Evolutionary conservation across 2,113 vertebrate species (phyloP), one percentile per base, ranked within the genome.

Genomic region (Sander vitreus): DNA sequence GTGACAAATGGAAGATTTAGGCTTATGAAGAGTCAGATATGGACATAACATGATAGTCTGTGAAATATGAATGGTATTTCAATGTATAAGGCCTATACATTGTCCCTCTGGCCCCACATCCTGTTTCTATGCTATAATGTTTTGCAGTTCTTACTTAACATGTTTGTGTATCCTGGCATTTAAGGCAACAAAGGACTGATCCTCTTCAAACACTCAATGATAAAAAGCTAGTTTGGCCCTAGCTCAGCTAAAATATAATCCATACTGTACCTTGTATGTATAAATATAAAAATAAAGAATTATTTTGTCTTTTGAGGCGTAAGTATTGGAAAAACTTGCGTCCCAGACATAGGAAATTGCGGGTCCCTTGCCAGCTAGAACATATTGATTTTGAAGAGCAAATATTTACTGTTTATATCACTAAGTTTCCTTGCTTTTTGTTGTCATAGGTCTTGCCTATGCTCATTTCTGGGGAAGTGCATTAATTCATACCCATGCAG

Each of bases 381-480:
- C 39, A 57, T 67, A 81, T 55, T 66, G 71, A 71, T 80, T 50
- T 30, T 43, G 4, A 39, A 36, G 13, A 27, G 50, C 14, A 55
- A 68, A 63, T 58, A 25, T 65, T 65, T 73, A 1, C n/a, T 59
- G n/a, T 54, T 65, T 66, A 80, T 71, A 67, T 25, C n/a, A 53
- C 8, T 47, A 69, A 63, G 12, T 58, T 70, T 45, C 30, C 15
- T 68, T 30, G 15, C 33, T 33, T 63, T 50, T 57, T 69, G 48
- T 39, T 64, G 19, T 62, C 14, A 7, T 58, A 8, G 8, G 6
- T 19, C 23, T 53, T 33, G 10, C 23, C 45, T 45, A 6, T 60
- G 9, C 4, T 58, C 23, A 51, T 25, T 60, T 66, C 12, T 58
- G 48, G 64, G 19, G 5, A n/a, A n/a, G n/a, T 58, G 36, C 51